A percentile compares a stretch with the other conserved stretches of the same genome.
phyloP scores from a whole-genome alignment of 1,140 invertebrate species.

The Lepidurus arcticus region DNA sequence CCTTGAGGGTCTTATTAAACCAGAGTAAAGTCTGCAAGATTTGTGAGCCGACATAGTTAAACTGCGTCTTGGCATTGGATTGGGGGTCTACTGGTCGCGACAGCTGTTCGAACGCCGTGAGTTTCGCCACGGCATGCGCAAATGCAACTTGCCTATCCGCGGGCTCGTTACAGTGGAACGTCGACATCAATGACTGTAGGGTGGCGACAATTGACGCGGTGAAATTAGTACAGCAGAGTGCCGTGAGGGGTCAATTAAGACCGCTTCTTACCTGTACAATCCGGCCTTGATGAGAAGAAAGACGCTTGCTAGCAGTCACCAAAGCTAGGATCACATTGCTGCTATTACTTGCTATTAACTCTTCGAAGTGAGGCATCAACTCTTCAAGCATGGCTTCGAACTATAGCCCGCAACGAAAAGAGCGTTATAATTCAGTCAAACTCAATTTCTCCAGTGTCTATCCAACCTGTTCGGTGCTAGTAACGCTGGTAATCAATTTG shows the following conservation, averaged over 20 bases:
- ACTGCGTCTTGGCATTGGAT: conserved; percentile 41
- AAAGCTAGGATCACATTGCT: conserved; percentile 60
- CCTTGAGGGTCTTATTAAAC: conserved; percentile 71
- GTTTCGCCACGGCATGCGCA: conserved; percentile 49
- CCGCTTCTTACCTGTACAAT: conserved; percentile 52
- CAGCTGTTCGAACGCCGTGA: conserved; percentile 48
- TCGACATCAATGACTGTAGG: conserved; percentile 54
- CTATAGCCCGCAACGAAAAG: conserved; percentile 38
- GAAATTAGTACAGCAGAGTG: not conserved
- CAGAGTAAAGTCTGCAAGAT: conserved; percentile 66
- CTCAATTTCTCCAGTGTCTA: not conserved
- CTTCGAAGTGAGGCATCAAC: conserved; percentile 50
- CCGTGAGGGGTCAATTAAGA: not conserved
- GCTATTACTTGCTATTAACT: conserved; percentile 47
- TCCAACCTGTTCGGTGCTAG: conserved; percentile 55
- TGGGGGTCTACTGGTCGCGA: conserved; percentile 41
- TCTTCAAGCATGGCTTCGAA: conserved; percentile 68
- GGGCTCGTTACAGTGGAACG: conserved; percentile 58
- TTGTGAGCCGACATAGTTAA: conserved; percentile 65
- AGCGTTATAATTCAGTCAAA: not conserved
- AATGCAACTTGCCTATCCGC: conserved; percentile 50
- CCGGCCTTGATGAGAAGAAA: conserved; percentile 60
- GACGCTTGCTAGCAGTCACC: conserved; percentile 58
- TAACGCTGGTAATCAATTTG: conserved; percentile 60
- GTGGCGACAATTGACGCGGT: not conserved